Base-by-base conservation (phyloP, 23 tunicate species). In the Clavelina lepadiformis region DNA sequence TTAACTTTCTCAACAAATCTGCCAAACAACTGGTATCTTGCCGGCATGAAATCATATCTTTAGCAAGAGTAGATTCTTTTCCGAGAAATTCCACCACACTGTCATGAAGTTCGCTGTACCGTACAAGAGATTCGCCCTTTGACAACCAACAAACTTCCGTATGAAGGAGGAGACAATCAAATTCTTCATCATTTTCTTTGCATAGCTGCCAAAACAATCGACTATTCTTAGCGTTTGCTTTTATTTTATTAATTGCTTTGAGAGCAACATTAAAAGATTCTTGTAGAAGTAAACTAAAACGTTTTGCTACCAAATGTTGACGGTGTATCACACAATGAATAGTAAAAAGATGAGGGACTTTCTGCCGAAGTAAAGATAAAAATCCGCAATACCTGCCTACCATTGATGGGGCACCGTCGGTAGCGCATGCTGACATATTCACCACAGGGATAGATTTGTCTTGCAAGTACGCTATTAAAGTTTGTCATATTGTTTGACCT, bases 261-360 rank as follows among this genome's bases (percentile, higher is more conserved):
- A 35, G 26, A 63, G 56, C 52, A 35, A 28, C 69, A 63, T 22
- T 32, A 28, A 63, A 63, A 63, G 69, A 63, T 38, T 63, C 56
- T 36, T 63, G 69, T 22, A 63, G 53, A 35, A 26, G 57, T 37
- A 37, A 32, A 63, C 31, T 63, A 11, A 63, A 8, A 29, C 58
- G 72, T 46, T 46, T 67, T 46, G 72, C 38, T 15, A 23, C 72
- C 33, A 22, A 67, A 67, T 29, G 72, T 29, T 46, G 58, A 67
- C 72, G 72, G 72, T 46, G 72, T 67, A 67, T 67, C 58, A 67
- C 72, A 67, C 72, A 67, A 67, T 67, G 72, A 31, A 46, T 51
- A 63, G 55, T 35, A 63, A 63, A 63, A 5, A 63, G 52, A 33
- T 33, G 24, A 29, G 25, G 31, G 19, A 46, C 34, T 67, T 67